Conservation (phyloP, 2,113 vertebrate species). For the Indicator maculatus region DNA sequence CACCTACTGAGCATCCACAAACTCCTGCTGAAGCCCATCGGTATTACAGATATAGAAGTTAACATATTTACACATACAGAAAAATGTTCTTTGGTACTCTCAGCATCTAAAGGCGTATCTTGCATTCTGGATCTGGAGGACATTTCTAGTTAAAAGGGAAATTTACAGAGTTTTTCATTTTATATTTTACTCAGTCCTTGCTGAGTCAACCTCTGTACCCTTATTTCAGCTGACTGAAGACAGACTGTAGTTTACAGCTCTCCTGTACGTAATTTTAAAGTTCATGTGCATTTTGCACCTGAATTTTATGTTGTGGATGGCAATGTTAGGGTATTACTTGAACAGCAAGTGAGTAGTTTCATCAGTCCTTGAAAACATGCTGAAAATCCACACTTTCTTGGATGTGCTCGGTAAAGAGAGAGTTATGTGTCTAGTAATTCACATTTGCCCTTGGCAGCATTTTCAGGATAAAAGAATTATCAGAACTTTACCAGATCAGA, state of each 20-base stretch:
- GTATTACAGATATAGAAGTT: background rate
- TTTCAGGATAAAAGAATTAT: background rate
- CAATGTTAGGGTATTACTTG: background rate
- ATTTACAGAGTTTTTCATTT: background rate
- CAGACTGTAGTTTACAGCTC: background rate
- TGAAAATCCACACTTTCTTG: background rate
- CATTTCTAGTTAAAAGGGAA: background rate
- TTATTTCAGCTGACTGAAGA: background rate
- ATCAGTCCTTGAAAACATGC: rapidly evolving
- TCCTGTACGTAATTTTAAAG: background rate
- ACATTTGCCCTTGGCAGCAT: background rate
- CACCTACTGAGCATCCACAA: conserved; percentile 24
- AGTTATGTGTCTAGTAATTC: background rate
- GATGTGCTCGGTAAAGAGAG: background rate
- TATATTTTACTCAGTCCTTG: background rate
- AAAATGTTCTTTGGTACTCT: background rate
- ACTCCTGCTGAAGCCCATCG: background rate
- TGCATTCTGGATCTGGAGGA: background rate
- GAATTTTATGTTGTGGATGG: background rate
- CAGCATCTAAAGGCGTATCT: background rate
- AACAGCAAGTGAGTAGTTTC: background rate
- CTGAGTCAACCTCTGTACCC: background rate
- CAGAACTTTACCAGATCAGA: background rate
- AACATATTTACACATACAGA: background rate
- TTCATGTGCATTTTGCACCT: background rate